Percentiles rank a stretch among this genome's conserved stretches.
Evolutionary conservation across 2,888 invertebrate genomes (phyloP).

Genomic region (Lobophora halterata): DNA sequence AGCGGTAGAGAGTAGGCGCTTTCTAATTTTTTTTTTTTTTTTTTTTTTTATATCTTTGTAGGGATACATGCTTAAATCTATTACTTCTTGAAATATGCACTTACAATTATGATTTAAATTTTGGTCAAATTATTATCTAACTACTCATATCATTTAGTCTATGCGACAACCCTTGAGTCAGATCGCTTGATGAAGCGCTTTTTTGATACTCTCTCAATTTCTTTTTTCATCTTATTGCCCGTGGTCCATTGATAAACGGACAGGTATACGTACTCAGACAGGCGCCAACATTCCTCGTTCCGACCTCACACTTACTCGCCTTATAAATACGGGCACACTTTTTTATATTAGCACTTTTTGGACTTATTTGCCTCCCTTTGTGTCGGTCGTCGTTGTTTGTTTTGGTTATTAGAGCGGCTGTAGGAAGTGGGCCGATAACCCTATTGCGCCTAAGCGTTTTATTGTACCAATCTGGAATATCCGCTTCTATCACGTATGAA

Average conservation of each 20-base stretch:
- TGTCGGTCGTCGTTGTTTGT: constrained; percentile 73
- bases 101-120: too few relatives aligned
- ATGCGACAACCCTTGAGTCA: constrained; percentile 72
- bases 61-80: too few relatives aligned
- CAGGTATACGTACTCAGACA: constrained; percentile 81
- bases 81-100: too few relatives aligned
- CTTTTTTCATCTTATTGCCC: constrained; percentile 70
- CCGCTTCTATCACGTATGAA: constrained; percentile 57
- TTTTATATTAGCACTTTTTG: constrained; percentile 78
- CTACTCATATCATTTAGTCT: too few relatives aligned
- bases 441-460: constrained; percentile 77
- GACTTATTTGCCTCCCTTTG: constrained; percentile 75
- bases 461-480: constrained; percentile 75
- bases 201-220: constrained; percentile 69
- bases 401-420: constrained; percentile 75
- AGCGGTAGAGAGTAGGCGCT: too few relatives aligned
- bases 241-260: constrained; percentile 79
- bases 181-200: constrained; percentile 76
- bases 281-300: constrained; percentile 80
- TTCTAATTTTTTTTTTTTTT: too few relatives aligned
- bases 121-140: constrained; percentile 15
- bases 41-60: too few relatives aligned
- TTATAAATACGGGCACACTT: constrained; percentile 77
- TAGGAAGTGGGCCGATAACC: constrained; percentile 78
- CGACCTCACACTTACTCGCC: constrained; percentile 79